A percentile compares a stretch with the other conserved stretches of the same genome.
Conservation (phyloP, 1,140 invertebrate genomes). For the Aphis gossypii region DNA sequence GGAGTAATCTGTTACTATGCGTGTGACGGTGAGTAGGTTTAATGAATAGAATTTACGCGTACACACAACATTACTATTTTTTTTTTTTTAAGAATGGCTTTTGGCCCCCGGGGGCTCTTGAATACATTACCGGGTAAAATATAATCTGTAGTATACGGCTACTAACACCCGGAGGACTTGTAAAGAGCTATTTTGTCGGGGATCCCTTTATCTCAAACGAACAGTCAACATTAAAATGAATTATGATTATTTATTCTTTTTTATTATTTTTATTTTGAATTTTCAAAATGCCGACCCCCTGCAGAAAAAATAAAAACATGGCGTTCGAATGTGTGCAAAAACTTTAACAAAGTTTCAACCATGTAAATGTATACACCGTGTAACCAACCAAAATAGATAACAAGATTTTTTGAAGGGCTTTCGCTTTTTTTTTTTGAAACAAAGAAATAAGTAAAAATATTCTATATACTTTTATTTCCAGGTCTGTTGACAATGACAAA, state of each 20-base stretch:
- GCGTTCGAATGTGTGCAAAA: conserved; percentile 26
- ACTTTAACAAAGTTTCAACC: background rate
- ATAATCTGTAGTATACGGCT: conserved; percentile 55
- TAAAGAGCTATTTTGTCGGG: conserved; percentile 56
- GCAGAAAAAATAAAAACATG: conserved; percentile 52
- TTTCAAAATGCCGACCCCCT: conserved; percentile 48
- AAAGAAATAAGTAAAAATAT: conserved; percentile 2
- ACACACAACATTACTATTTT: conserved; percentile 50
- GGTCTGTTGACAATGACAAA: conserved; percentile 51
- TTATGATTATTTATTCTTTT: conserved; percentile 53
- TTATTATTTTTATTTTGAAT: conserved; percentile 49
- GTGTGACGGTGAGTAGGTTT: conserved; percentile 58
- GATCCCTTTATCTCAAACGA: conserved; percentile 57
- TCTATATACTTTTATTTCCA: background rate
- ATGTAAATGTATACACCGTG: background rate
- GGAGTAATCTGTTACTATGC: conserved; percentile 57
- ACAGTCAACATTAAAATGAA: conserved; percentile 57
- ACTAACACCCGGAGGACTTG: conserved; percentile 57
- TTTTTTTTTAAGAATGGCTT: conserved; percentile 57
- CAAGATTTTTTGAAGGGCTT: background rate
- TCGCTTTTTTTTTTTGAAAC: background rate
- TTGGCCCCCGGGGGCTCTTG: conserved; percentile 57
- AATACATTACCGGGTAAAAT: conserved; percentile 54
- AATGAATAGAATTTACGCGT: conserved; percentile 57
- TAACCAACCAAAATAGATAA: background rate